Conservation (phyloP, 2,113 vertebrate genomes). For the Tachysurus vachellii region DNA sequence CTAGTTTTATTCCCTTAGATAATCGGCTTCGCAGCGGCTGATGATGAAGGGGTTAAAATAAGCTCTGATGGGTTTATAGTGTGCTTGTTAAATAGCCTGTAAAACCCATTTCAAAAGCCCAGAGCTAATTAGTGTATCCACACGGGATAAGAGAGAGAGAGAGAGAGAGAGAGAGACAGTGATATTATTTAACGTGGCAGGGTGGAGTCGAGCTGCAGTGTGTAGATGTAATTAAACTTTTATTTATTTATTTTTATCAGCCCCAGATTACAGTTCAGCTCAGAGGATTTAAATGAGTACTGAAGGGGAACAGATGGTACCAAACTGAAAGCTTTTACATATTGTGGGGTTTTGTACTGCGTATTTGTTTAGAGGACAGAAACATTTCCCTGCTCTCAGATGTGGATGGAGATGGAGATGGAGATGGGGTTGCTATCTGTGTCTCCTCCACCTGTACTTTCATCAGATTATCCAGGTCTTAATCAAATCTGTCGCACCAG, state of each 20-base stretch:
- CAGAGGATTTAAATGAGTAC: background rate
- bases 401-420: background rate
- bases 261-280: background rate
- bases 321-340: background rate
- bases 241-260: background rate
- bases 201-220: background rate
- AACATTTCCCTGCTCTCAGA: background rate
- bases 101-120: slow-evolving; percentile 11
- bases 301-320: background rate
- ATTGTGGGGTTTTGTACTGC: background rate
- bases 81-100: slow-evolving; percentile 9
- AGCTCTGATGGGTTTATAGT: background rate
- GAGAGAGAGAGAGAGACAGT: background rate
- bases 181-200: slow-evolving; percentile 10
- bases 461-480: slow-evolving; percentile 40
- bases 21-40: background rate
- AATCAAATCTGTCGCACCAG: slow-evolving; percentile 40
- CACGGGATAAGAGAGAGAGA: slow-evolving; percentile 12
- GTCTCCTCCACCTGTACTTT: background rate
- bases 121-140: slow-evolving; percentile 27
- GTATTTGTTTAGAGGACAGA: background rate
- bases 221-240: slow-evolving; percentile 22
- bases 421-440: background rate
- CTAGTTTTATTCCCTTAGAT: background rate
- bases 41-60: background rate